These are phyloP conservation scores for Stegophylla sp. DNA, from an alignment of 2,888 invertebrate genomes.

Conservation along the genomic window DNA sequence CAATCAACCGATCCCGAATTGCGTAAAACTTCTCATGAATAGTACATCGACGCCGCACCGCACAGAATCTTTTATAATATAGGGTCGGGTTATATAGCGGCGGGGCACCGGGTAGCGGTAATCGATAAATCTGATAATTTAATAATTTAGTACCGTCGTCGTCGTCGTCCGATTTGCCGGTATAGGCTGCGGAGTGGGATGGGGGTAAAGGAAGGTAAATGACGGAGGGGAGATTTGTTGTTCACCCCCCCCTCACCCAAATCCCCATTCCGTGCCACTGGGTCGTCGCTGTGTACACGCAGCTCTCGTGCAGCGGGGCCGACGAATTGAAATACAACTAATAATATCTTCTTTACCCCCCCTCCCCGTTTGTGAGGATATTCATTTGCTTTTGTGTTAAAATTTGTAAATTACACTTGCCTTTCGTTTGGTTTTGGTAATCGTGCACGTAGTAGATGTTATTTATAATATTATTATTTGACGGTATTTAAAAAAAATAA, in stretches of 20 bases:
- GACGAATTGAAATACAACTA: conserved; percentile 42
- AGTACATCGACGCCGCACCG: conserved; percentile 55
- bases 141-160: conserved; percentile 43
- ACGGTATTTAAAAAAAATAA: not conserved
- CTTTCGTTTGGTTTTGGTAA: not conserved
- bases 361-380: not conserved
- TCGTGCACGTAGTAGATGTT: not conserved
- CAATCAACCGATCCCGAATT: conserved; percentile 54
- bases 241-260: not conserved
- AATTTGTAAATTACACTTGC: not conserved
- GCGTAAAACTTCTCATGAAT: conserved; percentile 53
- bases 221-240: conserved; percentile 44
- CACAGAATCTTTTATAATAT: conserved; percentile 26
- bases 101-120: no score
- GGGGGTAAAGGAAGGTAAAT: not conserved
- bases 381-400: not conserved
- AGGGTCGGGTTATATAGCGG: no score
- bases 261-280: no score
- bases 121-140: conserved; percentile 58
- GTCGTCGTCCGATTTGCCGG: conserved; percentile 44
- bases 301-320: not conserved
- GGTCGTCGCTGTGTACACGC: not conserved
- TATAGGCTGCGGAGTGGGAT: not conserved
- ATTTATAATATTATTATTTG: not conserved
- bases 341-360: conserved; percentile 25